Percentiles rank a stretch among this genome's conserved stretches.
Conservation (phyloP, 1,140 invertebrate genomes). For the Brachionus rubens region DNA sequence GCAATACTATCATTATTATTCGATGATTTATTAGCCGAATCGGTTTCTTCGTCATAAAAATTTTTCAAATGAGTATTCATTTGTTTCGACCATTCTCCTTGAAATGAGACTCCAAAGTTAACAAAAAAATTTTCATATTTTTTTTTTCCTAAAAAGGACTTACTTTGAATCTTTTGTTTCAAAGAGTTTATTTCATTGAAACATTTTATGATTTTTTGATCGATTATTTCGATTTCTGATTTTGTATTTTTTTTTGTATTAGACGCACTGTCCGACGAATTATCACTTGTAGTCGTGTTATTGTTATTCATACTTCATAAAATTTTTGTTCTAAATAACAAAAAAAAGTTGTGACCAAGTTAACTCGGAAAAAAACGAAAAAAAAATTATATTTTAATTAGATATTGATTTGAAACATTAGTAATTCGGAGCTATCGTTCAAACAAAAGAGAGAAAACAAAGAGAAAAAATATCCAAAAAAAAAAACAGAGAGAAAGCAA, state of each 20-base stretch:
- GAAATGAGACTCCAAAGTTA: neutral
- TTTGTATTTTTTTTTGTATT: neutral
- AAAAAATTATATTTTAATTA: too few relatives aligned
- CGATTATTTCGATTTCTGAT: slow-evolving; percentile 34
- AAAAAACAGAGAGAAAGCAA: too few relatives aligned
- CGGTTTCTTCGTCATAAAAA: slow-evolving; percentile 9
- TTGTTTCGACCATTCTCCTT: slow-evolving; percentile 45
- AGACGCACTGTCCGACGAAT: slow-evolving; percentile 41
- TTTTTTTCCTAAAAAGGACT: neutral
- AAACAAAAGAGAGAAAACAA: too few relatives aligned
- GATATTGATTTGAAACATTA: too few relatives aligned
- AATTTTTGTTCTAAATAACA: too few relatives aligned
- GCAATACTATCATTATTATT: neutral
- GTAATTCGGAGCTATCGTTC: too few relatives aligned
- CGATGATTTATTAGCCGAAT: neutral
- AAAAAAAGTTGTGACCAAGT: too few relatives aligned
- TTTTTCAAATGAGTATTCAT: slow-evolving; percentile 40
- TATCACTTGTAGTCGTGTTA: slow-evolving; percentile 29
- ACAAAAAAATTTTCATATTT: neutral
- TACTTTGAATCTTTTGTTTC: slow-evolving; percentile 39
- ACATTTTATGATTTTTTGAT: slow-evolving; percentile 43
- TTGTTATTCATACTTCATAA: slow-evolving; percentile 14
- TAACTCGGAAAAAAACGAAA: too few relatives aligned
- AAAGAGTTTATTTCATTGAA: slow-evolving; percentile 39
- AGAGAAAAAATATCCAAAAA: too few relatives aligned